Evolutionary conservation across 2,113 vertebrate species (phyloP), one percentile per base, ranked within the genome.

Genomic region (Myotis lucifugus): DNA sequence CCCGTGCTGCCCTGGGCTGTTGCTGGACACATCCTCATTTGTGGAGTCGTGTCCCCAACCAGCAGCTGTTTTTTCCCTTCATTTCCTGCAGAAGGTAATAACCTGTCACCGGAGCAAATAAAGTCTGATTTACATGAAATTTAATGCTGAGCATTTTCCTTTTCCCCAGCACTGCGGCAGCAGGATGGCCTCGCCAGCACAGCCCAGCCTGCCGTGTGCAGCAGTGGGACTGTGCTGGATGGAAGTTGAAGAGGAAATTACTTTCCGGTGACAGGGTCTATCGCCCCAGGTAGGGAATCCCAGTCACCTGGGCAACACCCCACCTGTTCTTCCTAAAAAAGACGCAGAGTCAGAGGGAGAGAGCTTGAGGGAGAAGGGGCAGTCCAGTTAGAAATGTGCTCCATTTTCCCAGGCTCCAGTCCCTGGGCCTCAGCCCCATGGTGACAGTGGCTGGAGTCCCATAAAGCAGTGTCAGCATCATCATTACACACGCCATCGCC

Each of bases 61-160:
- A 67, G 77, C 69, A 90, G 95, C 87, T 37, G 0, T 82, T 88
- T 67, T 40, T 6, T 0, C 66, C 85, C 83, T 54, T 73, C 59
- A 2, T 91, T 95, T 94, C 96, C 93, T 85, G 91, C 91, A 34
- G 70, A 97, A 97, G 92, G 97, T 95, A 96, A 97, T 97, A 96
- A 94, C 95, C 96, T 96, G 97, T 95, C 97, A 96, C 94, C 83
- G 91, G 88, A 94, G 95, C 97, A 96, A 97, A 97, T 97, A 95
- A 96, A 96, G 95, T 89, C 95, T 97, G 96, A 97, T 97, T 97
- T 97, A 97, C 97, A 87, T 96, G 96, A 95, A 94, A 95, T 96
- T 94, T 94, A 96, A 90, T 91, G 97, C 94, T 92, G 85, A 96
- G 92, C 94, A 52, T 94, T 97, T 96, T 95, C 95, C 85, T 92